phyloP scores from a whole-genome alignment of 30 jellyfish, hydroid and myxozoan species.

The Morbakka virulenta region DNA sequence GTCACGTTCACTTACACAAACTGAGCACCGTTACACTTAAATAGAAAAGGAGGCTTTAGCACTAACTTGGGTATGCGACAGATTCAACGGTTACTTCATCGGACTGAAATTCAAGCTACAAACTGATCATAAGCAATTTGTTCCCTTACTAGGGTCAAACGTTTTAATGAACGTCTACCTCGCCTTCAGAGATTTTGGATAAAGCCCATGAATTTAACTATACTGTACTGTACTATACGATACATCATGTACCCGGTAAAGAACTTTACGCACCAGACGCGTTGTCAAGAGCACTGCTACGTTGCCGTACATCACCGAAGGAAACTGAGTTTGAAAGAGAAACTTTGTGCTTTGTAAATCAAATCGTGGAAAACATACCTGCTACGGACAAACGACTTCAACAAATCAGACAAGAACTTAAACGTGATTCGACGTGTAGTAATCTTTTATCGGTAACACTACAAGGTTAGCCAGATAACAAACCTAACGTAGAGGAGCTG shows the following conservation, averaged over 20 bases:
- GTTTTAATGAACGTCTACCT: conserved; percentile 31
- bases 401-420: no score
- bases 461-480: no score
- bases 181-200: conserved; percentile 18
- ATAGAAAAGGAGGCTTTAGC: conserved; percentile 72
- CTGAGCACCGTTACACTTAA: conserved; percentile 55
- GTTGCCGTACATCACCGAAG: background rate
- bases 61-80: conserved; percentile 39
- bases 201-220: conserved; percentile 14
- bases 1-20: conserved; percentile 28
- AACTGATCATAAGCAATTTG: conserved; percentile 33
- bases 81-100: conserved; percentile 30
- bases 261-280: conserved; percentile 34
- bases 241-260: conserved; percentile 37
- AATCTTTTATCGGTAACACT: no score
- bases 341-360: background rate
- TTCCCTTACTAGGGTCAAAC: conserved; percentile 20
- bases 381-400: no score
- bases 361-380: conserved; percentile 28
- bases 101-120: conserved; percentile 21
- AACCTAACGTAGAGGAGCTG: no score
- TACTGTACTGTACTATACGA: conserved; percentile 3
- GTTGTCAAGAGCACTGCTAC: conserved; percentile 37
- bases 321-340: conserved; percentile 10
- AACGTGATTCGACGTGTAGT: no score